Base-by-base conservation (phyloP, 2,797 vertebrate species). In the Bradypus variegatus region DNA sequence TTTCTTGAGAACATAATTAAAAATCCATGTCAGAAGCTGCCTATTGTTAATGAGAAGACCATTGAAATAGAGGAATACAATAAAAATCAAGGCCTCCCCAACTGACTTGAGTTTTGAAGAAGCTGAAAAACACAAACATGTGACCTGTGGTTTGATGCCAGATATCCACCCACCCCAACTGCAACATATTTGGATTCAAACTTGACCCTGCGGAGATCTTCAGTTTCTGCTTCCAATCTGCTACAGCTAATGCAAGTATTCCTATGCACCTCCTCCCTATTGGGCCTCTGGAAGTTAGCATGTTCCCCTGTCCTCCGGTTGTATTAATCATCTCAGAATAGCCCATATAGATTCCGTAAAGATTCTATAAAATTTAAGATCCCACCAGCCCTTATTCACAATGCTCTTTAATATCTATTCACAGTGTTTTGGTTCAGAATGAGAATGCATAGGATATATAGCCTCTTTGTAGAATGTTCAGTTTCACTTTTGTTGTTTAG, bases 71-170 rank as follows among this genome's bases (percentile, higher is more conserved):
- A 90, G 62, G 48, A 89, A 41, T 80, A 89, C n/a, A 88, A 93
- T 92, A 90, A 75, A 94, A 95, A 84, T 80, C 88, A 90, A 86
- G 53, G 80, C 85, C 84, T 23, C 60, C 73, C 72, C 64, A 73
- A 94, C 87, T 91, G 70, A 67, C 29, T 93, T 93, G 64, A 70
- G 38, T 90, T 95, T 94, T 92, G 31, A 81, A 91, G 84, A 92
- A 94, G n/a, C 62, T 88, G n/a, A 93, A 90, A 89, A 93, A 89
- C 36, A 88, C 10, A 91, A 48, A 89, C 85, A 90, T 65, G 67
- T 82, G 87, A 91, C 90, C 88, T 72, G 48, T 50, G 81, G 77
- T 91, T 91, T 94, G 73, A 89, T 78, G n/a, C 64, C 76, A 48
- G 79, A 80, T 65, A 91, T 94, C 93, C 76, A 91, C 64, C 41